phyloP scores from a whole-genome alignment of 2,113 vertebrate species.

The Xerus inauris region DNA sequence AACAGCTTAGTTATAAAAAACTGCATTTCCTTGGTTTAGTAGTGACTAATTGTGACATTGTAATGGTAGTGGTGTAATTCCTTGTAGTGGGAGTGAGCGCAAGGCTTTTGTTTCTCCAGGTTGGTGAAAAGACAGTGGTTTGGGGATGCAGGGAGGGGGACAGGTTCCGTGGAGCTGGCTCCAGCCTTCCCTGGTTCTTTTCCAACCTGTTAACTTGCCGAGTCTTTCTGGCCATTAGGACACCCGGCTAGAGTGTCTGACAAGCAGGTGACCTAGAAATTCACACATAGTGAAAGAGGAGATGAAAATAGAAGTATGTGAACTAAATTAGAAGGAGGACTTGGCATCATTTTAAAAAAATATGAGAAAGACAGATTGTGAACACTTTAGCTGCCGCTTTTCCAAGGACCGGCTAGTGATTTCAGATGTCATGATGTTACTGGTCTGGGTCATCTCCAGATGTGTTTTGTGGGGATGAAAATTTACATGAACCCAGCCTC shows the following conservation, averaged over 20 bases:
- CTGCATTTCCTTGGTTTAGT: no score
- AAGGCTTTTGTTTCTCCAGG: not conserved
- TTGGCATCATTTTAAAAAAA: not conserved
- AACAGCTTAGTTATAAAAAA: not conserved
- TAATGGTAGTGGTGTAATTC: no score
- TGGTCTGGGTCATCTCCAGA: not conserved
- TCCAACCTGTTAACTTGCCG: not conserved
- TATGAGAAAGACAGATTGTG: not conserved
- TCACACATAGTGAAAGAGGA: not conserved
- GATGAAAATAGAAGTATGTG: not conserved
- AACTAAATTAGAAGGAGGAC: not conserved
- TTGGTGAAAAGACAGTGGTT: no score
- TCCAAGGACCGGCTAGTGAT: accelerated
- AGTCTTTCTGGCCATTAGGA: not conserved
- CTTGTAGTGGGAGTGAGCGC: not conserved
- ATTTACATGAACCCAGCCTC: not conserved
- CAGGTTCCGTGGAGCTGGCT: no score
- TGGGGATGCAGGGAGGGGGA: not conserved
- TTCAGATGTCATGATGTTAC: not conserved
- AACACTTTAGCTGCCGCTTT: not conserved
- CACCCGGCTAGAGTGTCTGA: not conserved
- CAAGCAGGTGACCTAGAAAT: not conserved
- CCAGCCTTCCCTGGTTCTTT: not conserved
- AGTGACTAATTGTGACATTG: not conserved
- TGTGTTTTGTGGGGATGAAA: not conserved